These are phyloP conservation scores for Leptodactylus fallax DNA, from an alignment of 2,797 vertebrate genomes.

Conservation along the genomic window DNA sequence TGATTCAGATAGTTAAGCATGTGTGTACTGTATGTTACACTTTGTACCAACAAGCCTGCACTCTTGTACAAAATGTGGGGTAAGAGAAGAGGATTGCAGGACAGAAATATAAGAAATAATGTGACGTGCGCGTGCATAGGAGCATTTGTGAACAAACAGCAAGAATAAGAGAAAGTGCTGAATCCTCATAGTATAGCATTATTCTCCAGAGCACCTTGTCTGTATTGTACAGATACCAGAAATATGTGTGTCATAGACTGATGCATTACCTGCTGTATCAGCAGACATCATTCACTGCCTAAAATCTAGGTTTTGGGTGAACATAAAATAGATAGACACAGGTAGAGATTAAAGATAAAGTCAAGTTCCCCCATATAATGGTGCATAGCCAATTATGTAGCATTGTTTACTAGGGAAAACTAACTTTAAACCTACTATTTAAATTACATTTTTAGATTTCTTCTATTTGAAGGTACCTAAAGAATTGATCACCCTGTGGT, in stretches of 20 bases:
- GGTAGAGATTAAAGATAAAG: background rate
- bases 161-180: slow-evolving; percentile 36
- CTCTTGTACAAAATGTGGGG: background rate
- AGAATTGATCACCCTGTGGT: background rate
- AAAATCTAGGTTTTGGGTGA: background rate
- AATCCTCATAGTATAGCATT: slow-evolving; percentile 15
- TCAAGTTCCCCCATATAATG: background rate
- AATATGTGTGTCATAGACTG: slow-evolving; percentile 59
- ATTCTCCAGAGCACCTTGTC: slow-evolving; percentile 34
- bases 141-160: background rate
- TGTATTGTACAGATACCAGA: slow-evolving; percentile 40
- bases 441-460: background rate
- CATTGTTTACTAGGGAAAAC: background rate
- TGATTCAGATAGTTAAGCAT: too few species aligned
- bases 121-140: background rate
- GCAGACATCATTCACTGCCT: slow-evolving; percentile 24
- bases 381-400: background rate
- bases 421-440: background rate
- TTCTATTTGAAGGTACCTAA: background rate
- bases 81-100: background rate
- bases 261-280: slow-evolving; percentile 39
- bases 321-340: background rate
- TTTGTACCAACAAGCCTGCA: background rate
- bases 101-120: background rate
- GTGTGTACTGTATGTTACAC: background rate